phyloP scores from a whole-genome alignment of 2,888 invertebrate species.

The Keiferia lycopersicella region DNA sequence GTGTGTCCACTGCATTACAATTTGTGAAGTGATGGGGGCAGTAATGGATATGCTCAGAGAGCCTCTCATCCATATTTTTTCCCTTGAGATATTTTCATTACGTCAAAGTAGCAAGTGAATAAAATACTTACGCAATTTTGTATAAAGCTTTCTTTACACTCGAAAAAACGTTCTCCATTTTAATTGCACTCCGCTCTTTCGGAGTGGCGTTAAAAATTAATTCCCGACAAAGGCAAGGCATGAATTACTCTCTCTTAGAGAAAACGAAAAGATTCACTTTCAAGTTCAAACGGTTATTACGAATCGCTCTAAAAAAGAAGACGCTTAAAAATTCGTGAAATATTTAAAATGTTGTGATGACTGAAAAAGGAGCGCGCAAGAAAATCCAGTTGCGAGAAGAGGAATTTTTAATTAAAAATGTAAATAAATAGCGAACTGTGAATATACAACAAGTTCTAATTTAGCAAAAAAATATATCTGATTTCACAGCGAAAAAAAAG shows the following conservation, averaged over 20 bases:
- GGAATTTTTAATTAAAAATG: conserved; percentile 12
- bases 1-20: no score
- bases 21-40: no score
- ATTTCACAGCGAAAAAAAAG: no score
- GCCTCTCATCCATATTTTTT: neutral
- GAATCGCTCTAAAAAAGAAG: conserved; percentile 11
- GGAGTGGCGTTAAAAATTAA: conserved; percentile 33
- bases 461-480: no score
- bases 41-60: no score
- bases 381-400: neutral
- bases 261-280: conserved; percentile 42
- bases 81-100: neutral
- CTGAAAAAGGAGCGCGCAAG: conserved; percentile 10
- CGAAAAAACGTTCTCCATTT: conserved; percentile 9
- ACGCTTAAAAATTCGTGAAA: conserved; percentile 1
- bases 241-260: conserved; percentile 39
- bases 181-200: conserved; percentile 32
- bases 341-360: conserved; percentile 14
- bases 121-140: conserved; percentile 3
- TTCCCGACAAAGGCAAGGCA: conserved; percentile 27
- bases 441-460: neutral
- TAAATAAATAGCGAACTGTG: neutral
- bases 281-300: conserved; percentile 39
- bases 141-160: conserved; percentile 10
- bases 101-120: conserved; percentile 1